Conservation (phyloP, 2,113 vertebrate genomes). For the Cephalopholis sonnerati region DNA sequence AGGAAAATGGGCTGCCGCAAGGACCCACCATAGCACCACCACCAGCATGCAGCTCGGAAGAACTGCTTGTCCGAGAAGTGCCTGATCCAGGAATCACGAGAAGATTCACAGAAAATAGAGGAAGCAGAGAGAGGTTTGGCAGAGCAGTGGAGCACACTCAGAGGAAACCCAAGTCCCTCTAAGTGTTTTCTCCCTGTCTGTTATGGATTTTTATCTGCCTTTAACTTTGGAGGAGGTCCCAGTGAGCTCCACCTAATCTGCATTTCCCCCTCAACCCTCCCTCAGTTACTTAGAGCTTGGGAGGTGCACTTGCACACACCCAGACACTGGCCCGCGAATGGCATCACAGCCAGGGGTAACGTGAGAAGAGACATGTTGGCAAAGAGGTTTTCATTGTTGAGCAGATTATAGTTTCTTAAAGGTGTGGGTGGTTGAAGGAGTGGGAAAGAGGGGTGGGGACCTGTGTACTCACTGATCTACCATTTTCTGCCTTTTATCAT, state of each 20-base stretch:
- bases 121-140: slow-evolving; percentile 59
- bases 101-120: slow-evolving; percentile 46
- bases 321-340: slow-evolving; percentile 59
- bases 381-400: slow-evolving; percentile 15
- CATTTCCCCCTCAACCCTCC: slow-evolving; percentile 33
- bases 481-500: background rate
- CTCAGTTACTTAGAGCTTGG: slow-evolving; percentile 47
- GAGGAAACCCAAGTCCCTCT: slow-evolving; percentile 83
- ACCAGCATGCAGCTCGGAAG: too few species aligned
- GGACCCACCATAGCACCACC: too few species aligned
- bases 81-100: too few species aligned
- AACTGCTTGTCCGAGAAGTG: too few species aligned
- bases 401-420: slow-evolving; percentile 2
- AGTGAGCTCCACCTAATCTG: slow-evolving; percentile 47
- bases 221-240: slow-evolving; percentile 43
- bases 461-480: background rate
- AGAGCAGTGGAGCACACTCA: slow-evolving; percentile 79
- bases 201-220: slow-evolving; percentile 71
- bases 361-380: slow-evolving; percentile 31
- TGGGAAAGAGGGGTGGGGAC: background rate
- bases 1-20: too few species aligned
- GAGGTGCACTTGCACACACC: slow-evolving; percentile 65
- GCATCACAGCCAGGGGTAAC: slow-evolving; percentile 25
- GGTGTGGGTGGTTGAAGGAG: background rate
- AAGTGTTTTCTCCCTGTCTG: slow-evolving; percentile 65